Percentiles rank a stretch among this genome's conserved stretches.
phyloP scores from a whole-genome alignment of 2,113 vertebrate species.

The Tenebrosternarchus preto region DNA sequence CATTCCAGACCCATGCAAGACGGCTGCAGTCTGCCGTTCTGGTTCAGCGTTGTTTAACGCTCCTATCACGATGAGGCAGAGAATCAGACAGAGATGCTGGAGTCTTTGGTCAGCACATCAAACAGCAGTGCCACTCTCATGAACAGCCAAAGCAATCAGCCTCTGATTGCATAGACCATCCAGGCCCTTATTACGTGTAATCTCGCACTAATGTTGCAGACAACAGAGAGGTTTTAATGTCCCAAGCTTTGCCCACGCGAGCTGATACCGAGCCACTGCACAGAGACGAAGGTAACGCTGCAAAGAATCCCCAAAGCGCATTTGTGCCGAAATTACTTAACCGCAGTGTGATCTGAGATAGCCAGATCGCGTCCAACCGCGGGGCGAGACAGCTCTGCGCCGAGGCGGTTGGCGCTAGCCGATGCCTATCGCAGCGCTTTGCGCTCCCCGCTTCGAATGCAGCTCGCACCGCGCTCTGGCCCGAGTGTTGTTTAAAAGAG shows the following conservation, averaged over 20 bases:
- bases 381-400: conserved; percentile 37
- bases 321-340: background rate
- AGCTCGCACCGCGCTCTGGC: conserved; percentile 32
- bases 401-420: background rate
- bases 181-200: conserved; percentile 59
- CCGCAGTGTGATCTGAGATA: conserved; percentile 39
- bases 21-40: conserved; percentile 11
- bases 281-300: conserved; percentile 17
- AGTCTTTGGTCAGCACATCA: conserved; percentile 60
- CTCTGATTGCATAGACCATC: conserved; percentile 57
- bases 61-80: conserved; percentile 55
- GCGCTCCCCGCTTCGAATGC: conserved; percentile 7
- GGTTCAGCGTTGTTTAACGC: conserved; percentile 41
- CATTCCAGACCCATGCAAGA: background rate
- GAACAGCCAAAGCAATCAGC: conserved; percentile 59
- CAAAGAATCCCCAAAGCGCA: conserved; percentile 9
- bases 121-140: conserved; percentile 55
- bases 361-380: conserved; percentile 36
- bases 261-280: conserved; percentile 22
- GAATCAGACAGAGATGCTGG: conserved; percentile 48
- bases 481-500: conserved; percentile 62
- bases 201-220: conserved; percentile 60
- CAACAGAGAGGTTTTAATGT: conserved; percentile 54
- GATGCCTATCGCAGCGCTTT: conserved; percentile 43
- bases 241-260: conserved; percentile 34